Evolutionary conservation across 2,888 invertebrate genomes (phyloP), one percentile per base, ranked within the genome.

Genomic region (Cheilosia vernalis): DNA sequence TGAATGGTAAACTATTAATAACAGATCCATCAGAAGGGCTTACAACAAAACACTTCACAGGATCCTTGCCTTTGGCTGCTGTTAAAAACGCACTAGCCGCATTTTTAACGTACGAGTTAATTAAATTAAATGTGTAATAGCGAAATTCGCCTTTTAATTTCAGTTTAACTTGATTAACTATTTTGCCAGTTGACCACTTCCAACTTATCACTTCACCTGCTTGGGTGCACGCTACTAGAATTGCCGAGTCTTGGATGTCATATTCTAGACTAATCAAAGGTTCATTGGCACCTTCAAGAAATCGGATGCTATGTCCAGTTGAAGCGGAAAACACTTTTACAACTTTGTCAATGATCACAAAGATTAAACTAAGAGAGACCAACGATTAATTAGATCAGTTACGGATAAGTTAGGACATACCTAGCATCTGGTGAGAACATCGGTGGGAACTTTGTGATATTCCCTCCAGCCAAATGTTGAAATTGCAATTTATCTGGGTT

Each of bases 281-380:
- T 6, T 93, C 90, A 19, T 90, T 91, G 21, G 94, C 92, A 27
- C 94, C 94, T 82, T 93, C 93, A 64, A 95, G 93, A 87, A 94
- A 93, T 69, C 93, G 92, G 1, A 95, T 92, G 86, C 94, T 93
- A 88, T 95, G 94, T 0, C 95, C 95, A 2, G 96, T 96, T 88
- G 93, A 92, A 0, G 94, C 93, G 88, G 94, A 95, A 89, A 94
- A 96, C 1, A 94, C 93, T 87, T 94, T 93, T 7, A 96, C 92
- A 4, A 92, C 89, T 86, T 94, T 93, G 51, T 93, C 94, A 90
- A 93, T 94, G 2, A 94, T 92, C 58, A 95, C 93, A 88, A 94
- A 94, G 10, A 96, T 87, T 85, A 91, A 93, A 88, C 96, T 96
- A 87, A 19, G 91, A 89, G 21, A n/a, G 64, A 7, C 10, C 6